phyloP scores from a whole-genome alignment of 2,797 vertebrate species.

The Hipposideros larvatus region DNA sequence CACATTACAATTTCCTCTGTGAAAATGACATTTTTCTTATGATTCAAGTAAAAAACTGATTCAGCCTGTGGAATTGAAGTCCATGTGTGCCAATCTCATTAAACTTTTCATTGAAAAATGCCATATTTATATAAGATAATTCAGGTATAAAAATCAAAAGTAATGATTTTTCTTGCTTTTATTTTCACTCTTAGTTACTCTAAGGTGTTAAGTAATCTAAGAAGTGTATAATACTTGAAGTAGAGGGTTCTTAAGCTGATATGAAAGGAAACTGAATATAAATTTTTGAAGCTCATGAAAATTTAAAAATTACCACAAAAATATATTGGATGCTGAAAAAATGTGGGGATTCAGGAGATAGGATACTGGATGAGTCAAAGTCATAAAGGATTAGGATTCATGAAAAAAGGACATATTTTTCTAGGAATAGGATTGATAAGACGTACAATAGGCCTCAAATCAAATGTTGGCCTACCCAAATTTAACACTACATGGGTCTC shows the following conservation, averaged over 20 bases:
- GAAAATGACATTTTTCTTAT: constrained; percentile 35
- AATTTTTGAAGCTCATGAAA: background rate
- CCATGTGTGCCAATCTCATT: background rate
- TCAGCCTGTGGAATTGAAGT: background rate
- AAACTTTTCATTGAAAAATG: constrained; percentile 47
- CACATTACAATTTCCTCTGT: background rate
- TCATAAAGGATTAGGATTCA: background rate
- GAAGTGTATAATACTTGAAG: background rate
- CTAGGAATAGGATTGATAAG: background rate
- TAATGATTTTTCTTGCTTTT: background rate
- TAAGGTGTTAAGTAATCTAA: background rate
- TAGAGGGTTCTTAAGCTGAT: background rate
- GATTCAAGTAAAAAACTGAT: constrained; percentile 20
- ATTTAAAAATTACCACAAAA: background rate
- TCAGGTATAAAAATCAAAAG: background rate
- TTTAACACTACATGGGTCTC: background rate
- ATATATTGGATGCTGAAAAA: background rate
- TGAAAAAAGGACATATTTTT: background rate
- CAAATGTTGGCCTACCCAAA: background rate
- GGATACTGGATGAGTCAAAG: background rate
- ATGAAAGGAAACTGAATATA: background rate
- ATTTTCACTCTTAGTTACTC: background rate
- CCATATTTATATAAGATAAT: background rate
- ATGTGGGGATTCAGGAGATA: background rate
- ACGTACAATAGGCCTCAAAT: background rate